Percentiles rank a stretch among this genome's conserved stretches.
Conservation (phyloP, 2,888 invertebrate species). For the Carabus problematicus region DNA sequence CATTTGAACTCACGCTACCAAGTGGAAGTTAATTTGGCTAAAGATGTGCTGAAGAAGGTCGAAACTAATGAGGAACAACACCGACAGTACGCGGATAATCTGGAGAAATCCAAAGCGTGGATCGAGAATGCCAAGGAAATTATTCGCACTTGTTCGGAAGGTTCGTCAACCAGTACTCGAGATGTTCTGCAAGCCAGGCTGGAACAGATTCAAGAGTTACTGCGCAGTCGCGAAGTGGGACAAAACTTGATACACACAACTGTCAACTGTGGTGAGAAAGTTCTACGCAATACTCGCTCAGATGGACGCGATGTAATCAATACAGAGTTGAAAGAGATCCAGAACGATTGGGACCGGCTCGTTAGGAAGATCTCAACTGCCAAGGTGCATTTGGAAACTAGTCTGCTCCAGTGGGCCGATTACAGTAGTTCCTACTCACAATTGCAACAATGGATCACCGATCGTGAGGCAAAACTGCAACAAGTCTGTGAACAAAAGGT, state of each 20-base stretch:
- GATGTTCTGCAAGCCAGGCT: slow-evolving; percentile 84
- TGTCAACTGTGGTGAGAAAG: slow-evolving; percentile 90
- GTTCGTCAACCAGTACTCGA: slow-evolving; percentile 78
- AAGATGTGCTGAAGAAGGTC: slow-evolving; percentile 89
- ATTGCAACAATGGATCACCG: slow-evolving; percentile 92
- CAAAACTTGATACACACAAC: slow-evolving; percentile 87
- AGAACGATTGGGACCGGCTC: slow-evolving; percentile 90
- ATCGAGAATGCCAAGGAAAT: slow-evolving; percentile 86
- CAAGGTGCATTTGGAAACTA: slow-evolving; percentile 89
- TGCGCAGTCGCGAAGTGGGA: slow-evolving; percentile 84
- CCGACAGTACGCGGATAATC: slow-evolving; percentile 77
- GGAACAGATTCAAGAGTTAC: slow-evolving; percentile 79
- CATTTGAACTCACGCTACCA: slow-evolving; percentile 88
- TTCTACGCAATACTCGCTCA: slow-evolving; percentile 83
- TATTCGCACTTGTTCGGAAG: slow-evolving; percentile 80
- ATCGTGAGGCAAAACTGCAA: slow-evolving; percentile 89
- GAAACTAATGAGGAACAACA: slow-evolving; percentile 89
- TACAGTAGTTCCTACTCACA: slow-evolving; percentile 93
- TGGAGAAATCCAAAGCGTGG: slow-evolving; percentile 81
- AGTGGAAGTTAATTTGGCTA: slow-evolving; percentile 85
- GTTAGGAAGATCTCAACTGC: slow-evolving; percentile 91
- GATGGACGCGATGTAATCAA: slow-evolving; percentile 90
- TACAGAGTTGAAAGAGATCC: slow-evolving; percentile 85
- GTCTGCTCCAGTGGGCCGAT: slow-evolving; percentile 93
- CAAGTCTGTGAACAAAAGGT: slow-evolving; percentile 88